These are phyloP conservation scores for Nematolebias whitei DNA, from an alignment of 2,113 vertebrate species.

Conservation along the genomic window DNA sequence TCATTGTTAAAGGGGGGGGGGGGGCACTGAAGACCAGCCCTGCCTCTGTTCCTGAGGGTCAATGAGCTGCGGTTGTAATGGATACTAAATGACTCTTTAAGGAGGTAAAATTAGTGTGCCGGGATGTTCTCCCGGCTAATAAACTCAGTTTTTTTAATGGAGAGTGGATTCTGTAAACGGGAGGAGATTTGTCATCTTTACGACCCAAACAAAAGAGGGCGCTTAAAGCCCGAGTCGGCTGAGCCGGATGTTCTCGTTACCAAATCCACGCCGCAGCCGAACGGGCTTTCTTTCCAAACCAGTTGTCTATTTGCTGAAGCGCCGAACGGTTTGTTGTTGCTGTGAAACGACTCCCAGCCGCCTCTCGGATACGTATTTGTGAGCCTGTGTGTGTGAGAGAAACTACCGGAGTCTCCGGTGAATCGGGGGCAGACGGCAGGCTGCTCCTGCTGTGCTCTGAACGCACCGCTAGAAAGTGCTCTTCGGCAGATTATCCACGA, in stretches of 20 bases:
- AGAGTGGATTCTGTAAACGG: not conserved
- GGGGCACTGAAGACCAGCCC: slow-evolving; percentile 49
- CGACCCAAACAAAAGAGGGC: slow-evolving; percentile 19
- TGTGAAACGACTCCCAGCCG: slow-evolving; percentile 54
- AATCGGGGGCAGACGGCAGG: slow-evolving; percentile 66
- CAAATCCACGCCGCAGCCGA: slow-evolving; percentile 45
- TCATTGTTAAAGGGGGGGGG: slow-evolving; percentile 45
- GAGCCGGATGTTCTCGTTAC: slow-evolving; percentile 23
- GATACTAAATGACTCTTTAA: slow-evolving; percentile 66
- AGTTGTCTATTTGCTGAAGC: slow-evolving; percentile 60
- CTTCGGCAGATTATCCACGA: slow-evolving; percentile 86
- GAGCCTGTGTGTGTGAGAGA: slow-evolving; percentile 35
- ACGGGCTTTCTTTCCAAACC: slow-evolving; percentile 61
- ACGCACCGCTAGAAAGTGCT: slow-evolving; percentile 90
- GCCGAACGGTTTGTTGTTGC: slow-evolving; percentile 66
- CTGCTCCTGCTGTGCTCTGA: slow-evolving; percentile 81
- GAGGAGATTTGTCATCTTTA: not conserved
- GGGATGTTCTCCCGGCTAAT: slow-evolving; percentile 25
- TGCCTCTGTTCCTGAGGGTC: slow-evolving; percentile 60
- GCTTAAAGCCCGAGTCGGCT: not conserved
- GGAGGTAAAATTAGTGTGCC: slow-evolving; percentile 26
- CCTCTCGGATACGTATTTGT: slow-evolving; percentile 36
- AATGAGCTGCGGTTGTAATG: slow-evolving; percentile 65
- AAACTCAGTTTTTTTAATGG: slow-evolving; percentile 14
- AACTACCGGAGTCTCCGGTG: slow-evolving; percentile 56